These are phyloP conservation scores for Chionoecetes opilio DNA, from an alignment of 1,140 invertebrate genomes.

Conservation along the genomic window DNA sequence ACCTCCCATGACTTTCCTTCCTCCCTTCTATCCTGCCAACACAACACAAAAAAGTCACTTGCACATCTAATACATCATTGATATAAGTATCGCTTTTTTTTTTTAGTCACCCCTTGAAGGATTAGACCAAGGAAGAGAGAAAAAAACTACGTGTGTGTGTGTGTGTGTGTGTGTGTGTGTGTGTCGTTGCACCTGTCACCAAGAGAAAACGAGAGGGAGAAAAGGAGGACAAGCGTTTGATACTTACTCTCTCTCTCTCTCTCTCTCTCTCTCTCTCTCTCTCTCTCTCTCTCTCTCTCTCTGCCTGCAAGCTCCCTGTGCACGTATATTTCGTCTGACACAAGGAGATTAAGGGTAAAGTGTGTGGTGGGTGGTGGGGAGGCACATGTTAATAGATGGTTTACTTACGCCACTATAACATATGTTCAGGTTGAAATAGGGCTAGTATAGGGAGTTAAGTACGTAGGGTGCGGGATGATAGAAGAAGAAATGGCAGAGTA, in stretches of 20 bases:
- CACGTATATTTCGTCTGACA: too few relatives aligned
- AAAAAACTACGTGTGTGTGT: background rate
- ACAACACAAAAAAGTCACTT: too few relatives aligned
- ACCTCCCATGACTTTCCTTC: background rate
- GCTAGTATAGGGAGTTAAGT: too few relatives aligned
- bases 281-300: background rate
- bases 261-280: background rate
- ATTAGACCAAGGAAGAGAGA: too few relatives aligned
- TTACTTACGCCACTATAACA: too few relatives aligned
- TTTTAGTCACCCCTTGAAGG: background rate
- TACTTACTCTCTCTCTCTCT: background rate
- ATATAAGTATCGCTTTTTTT: background rate
- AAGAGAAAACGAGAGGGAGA: background rate
- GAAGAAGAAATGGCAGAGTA: too few relatives aligned
- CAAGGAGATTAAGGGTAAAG: too few relatives aligned
- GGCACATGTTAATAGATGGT: too few relatives aligned
- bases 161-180: constrained; percentile 14
- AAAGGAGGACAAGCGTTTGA: background rate
- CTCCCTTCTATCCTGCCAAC: background rate
- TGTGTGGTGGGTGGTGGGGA: too few relatives aligned
- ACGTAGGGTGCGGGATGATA: too few relatives aligned
- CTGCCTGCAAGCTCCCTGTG: too few relatives aligned
- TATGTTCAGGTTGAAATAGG: too few relatives aligned
- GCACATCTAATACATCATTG: background rate
- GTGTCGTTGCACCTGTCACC: background rate